Evolutionary conservation across 2,113 vertebrate genomes (phyloP), one percentile per base, ranked within the genome.

Genomic region (Microcebus griseorufus): DNA sequence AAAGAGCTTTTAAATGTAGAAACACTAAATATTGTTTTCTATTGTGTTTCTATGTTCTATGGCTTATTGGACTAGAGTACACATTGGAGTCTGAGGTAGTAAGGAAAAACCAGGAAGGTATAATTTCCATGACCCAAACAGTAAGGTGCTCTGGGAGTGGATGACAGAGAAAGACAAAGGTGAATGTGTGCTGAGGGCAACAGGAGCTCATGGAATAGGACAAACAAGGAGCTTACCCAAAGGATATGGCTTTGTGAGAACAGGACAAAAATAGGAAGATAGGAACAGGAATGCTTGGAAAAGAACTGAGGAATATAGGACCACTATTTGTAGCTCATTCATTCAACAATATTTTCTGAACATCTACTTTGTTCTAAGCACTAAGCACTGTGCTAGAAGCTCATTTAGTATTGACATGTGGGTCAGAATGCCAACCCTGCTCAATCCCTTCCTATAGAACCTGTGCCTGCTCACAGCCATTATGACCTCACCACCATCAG

Each of bases 1-100:
- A 80, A 93, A 89, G 69, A 70, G 7, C 39, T 94, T 95, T 65
- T 42, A 60, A 91, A 80, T 80, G 37, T 67, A 84, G 58, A 67
- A 67, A 86, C 23, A 34, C 45, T 34, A 55, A 55, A 55, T 17
- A 39, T 67, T 58, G 23, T 60, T 48, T n/a, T 81, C 62, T 88
- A 12, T 73, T 23, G 18, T 65, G 13, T 65, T 39, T 51, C 27
- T 53, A 4, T 18, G 42, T 48, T 22, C 17, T 80, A 11, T 22
- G 10, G 34, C 34, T 85, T 27, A 53, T 18, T 65, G 67, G 29
- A 89, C 53, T 82, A 32, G 22, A 45, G 3, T 7, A 29, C 10
- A 45, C n/a, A 37, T 0, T 72, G 42, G 51, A 25, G n/a, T 45
- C 65, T 65, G 22, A 79, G 42, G 23, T 6, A 91, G 39, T 39